phyloP scores from a whole-genome alignment of 2,888 invertebrate genomes.

The Therioaphis trifolii region DNA sequence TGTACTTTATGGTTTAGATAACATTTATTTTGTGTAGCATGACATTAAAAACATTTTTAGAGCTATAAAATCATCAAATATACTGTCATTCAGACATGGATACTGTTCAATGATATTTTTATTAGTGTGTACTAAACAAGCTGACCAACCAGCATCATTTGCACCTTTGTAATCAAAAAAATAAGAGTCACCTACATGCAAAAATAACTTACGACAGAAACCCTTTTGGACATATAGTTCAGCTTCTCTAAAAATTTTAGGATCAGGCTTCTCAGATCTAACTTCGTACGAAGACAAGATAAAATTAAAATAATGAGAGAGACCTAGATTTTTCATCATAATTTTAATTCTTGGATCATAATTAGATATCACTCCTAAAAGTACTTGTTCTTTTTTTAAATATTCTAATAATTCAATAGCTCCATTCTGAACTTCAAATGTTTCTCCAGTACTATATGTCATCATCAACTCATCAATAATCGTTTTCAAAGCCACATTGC shows the following conservation, averaged over 20 bases:
- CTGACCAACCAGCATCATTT: slow-evolving; percentile 80
- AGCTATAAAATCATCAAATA: slow-evolving; percentile 52
- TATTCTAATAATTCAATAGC: slow-evolving; percentile 75
- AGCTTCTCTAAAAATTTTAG: slow-evolving; percentile 78
- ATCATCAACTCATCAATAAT: slow-evolving; percentile 74
- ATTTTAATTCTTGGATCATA: slow-evolving; percentile 84
- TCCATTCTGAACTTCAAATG: slow-evolving; percentile 80
- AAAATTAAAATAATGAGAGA: slow-evolving; percentile 83
- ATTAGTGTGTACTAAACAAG: slow-evolving; percentile 67
- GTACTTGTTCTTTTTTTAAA: slow-evolving; percentile 71
- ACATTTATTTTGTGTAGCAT: slow-evolving; percentile 8
- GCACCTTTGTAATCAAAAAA: slow-evolving; percentile 84
- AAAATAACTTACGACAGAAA: slow-evolving; percentile 73
- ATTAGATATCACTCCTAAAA: slow-evolving; percentile 86
- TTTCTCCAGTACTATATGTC: slow-evolving; percentile 77
- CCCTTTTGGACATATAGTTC: slow-evolving; percentile 69
- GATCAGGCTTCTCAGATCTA: slow-evolving; percentile 81
- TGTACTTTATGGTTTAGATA: slow-evolving; percentile 4
- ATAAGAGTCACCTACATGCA: slow-evolving; percentile 86
- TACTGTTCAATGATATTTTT: slow-evolving; percentile 44
- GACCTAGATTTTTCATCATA: slow-evolving; percentile 75
- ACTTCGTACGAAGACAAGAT: slow-evolving; percentile 82
- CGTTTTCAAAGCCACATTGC: slow-evolving; percentile 64
- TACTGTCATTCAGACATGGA: slow-evolving; percentile 8
- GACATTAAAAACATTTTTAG: slow-evolving; percentile 40